A percentile compares a stretch with the other conserved stretches of the same genome.
Evolutionary conservation across 1,140 invertebrate species (phyloP).

Genomic region (Hycleus phaleratus): DNA sequence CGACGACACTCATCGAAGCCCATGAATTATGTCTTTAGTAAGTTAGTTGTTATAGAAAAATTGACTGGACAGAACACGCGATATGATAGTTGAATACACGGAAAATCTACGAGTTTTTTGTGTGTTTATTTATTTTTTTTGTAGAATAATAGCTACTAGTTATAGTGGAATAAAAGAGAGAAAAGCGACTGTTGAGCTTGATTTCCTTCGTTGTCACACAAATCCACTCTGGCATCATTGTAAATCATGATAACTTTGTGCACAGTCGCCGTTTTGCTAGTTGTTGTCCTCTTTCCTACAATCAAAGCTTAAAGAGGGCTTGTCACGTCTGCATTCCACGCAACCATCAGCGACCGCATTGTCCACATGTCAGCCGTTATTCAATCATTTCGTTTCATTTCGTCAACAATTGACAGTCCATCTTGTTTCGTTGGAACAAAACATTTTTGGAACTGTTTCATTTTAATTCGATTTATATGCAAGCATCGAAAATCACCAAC

Average conservation of each 20-base stretch:
- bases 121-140: not conserved
- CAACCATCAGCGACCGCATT: constrained; percentile 28
- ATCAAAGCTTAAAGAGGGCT: constrained; percentile 22
- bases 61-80: too few relatives aligned
- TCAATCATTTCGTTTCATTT: constrained; percentile 23
- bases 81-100: too few relatives aligned
- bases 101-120: too few relatives aligned
- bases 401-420: not conserved
- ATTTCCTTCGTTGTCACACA: too few relatives aligned
- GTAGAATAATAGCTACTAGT: not conserved
- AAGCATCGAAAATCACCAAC: too few relatives aligned
- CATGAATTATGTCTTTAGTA: constrained; percentile 23
- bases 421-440: too few relatives aligned
- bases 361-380: constrained; percentile 33
- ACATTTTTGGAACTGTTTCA: too few relatives aligned
- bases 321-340: constrained; percentile 33
- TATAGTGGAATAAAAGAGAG: not conserved
- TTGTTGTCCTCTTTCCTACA: constrained; percentile 6
- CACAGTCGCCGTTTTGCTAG: constrained; percentile 8
- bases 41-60: too few relatives aligned
- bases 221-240: too few relatives aligned
- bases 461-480: too few relatives aligned
- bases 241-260: not conserved
- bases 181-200: too few relatives aligned
- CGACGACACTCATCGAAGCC: constrained; percentile 26